Evolutionary conservation across 2,113 vertebrate genomes (phyloP).

Genomic region (Monopterus albus): DNA sequence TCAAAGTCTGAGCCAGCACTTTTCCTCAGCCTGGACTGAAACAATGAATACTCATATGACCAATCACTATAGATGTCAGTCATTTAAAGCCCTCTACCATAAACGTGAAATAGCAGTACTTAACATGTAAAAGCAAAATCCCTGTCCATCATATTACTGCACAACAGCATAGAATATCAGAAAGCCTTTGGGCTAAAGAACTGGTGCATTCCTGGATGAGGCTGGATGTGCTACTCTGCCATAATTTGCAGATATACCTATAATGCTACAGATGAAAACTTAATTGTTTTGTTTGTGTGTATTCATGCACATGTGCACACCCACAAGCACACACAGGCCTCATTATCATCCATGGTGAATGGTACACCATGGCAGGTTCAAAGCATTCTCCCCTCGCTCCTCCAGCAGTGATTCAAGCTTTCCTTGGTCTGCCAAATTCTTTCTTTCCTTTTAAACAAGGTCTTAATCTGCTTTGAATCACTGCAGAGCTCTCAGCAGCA

Average conservation of each 20-base stretch:
- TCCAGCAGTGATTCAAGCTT: slow-evolving; percentile 31
- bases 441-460: slow-evolving; percentile 54
- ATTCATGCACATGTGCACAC: no score
- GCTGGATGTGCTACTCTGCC: slow-evolving; percentile 7
- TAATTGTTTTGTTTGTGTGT: slow-evolving; percentile 26
- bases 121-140: no score
- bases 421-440: slow-evolving; percentile 53
- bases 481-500: slow-evolving; percentile 45
- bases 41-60: no score
- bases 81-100: no score
- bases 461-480: slow-evolving; percentile 65
- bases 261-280: slow-evolving; percentile 21
- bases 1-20: no score
- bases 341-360: slow-evolving; percentile 56
- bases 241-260: slow-evolving; percentile 1
- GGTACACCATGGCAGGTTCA: slow-evolving; percentile 35
- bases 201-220: slow-evolving; percentile 2
- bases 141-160: no score
- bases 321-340: slow-evolving; percentile 1
- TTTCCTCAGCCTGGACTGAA: no score
- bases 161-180: no score
- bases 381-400: slow-evolving; percentile 22
- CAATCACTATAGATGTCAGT: no score
- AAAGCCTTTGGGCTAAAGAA: neutral
- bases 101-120: no score